phyloP scores from a whole-genome alignment of 1,140 invertebrate genomes.

The Melipona quadrifasciata region DNA sequence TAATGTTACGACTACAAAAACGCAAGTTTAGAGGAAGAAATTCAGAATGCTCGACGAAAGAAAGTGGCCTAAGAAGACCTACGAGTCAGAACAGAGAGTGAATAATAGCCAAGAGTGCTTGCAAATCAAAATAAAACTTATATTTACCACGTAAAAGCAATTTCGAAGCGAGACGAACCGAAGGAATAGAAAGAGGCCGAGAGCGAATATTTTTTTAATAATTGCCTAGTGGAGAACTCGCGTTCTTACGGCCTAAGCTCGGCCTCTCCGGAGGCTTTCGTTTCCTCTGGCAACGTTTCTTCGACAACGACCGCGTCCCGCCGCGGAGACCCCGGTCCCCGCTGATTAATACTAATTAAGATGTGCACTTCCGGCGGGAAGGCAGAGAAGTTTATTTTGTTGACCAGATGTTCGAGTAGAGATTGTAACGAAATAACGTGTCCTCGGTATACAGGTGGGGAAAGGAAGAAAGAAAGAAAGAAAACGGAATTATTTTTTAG shows the following conservation, averaged over 20 bases:
- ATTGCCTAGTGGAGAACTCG: slow-evolving; percentile 4
- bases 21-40: too few species aligned
- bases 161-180: slow-evolving; percentile 7
- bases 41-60: too few species aligned
- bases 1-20: too few species aligned
- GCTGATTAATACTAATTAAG: slow-evolving; percentile 49
- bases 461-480: neutral
- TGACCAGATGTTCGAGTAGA: slow-evolving; percentile 45
- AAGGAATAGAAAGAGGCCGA: slow-evolving; percentile 18
- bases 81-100: too few species aligned
- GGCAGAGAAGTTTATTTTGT: slow-evolving; percentile 66
- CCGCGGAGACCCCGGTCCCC: neutral
- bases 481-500: slow-evolving; percentile 48
- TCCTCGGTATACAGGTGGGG: neutral
- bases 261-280: neutral
- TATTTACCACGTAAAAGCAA: too few species aligned
- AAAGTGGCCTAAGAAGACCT: too few species aligned
- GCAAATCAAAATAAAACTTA: neutral
- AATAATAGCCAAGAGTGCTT: too few species aligned
- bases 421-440: neutral
- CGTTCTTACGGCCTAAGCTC: slow-evolving; percentile 12
- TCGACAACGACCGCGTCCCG: neutral
- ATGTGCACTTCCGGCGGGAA: slow-evolving; percentile 35
- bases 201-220: slow-evolving; percentile 46
- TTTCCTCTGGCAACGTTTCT: slow-evolving; percentile 1